Evolutionary conservation across 2,113 vertebrate genomes (phyloP), one percentile per base, ranked within the genome.

Genomic region (Scomber japonicus): DNA sequence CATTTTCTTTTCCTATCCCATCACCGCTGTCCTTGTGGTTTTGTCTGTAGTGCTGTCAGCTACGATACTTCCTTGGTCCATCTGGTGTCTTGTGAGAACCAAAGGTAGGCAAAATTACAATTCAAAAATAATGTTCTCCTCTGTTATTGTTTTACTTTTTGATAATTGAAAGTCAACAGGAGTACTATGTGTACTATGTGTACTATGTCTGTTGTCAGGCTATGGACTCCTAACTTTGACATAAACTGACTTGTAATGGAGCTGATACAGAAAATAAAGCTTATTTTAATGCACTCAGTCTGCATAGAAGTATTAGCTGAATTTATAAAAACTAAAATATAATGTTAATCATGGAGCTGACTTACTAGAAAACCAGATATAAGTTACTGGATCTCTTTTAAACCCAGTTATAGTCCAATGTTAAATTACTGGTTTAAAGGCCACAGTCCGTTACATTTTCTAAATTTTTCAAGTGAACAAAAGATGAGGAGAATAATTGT

Each of bases 21-120:
- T 63, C 44, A 1, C 78, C 63, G 30, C 27, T 2, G 13, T 88
- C 56, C 50, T 89, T 0, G 62, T 73, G 71, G 68, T 88, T 83
- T 65, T 44, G 55, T 49, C 78, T 13, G 40, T 81, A 0, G 44
- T 78, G 35, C 62, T 92, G 44, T 1, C 86, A 2, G 68, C 35
- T 65, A 67, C 53, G 19, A 5, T 27, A 1, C 80, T 89, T 14
- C 48, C 62, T 7, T 67, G 63, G 17, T 27, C 87, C 4, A 73
- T 87, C 63, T 90, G 70, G 65, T 76, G 80, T 66, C 31, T 88
- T 1, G 0, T 71, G 15, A 85, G 65, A 87, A 45, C 17, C 49
- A 82, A 68, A 78, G 88, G 91, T 92, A 75, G 19, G 55, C 0
- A 65, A 55, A 54, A 3, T 31, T 19, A 49, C 0, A 0, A 1